A percentile compares a stretch with the other conserved stretches of the same genome.
Evolutionary conservation across 1,140 invertebrate genomes (phyloP).

Genomic region (Neodiprion pinetum): DNA sequence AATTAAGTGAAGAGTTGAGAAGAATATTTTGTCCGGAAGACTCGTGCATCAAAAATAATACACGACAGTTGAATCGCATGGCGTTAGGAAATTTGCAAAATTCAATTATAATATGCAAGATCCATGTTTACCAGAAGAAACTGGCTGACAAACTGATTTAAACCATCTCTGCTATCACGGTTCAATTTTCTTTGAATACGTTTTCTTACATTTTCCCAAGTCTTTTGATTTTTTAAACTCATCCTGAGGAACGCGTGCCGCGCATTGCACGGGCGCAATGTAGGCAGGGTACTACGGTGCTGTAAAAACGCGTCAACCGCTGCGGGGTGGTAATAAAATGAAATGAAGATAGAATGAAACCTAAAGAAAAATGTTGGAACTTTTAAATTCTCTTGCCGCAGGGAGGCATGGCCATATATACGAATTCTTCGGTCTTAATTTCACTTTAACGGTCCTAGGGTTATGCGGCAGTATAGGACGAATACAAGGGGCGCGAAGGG

Average conservation of each 20-base stretch:
- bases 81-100: neutral
- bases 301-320: no score
- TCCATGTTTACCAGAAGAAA: no score
- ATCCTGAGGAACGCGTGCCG: no score
- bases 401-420: neutral
- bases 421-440: neutral
- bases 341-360: conserved; percentile 2
- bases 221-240: no score
- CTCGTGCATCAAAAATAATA: neutral
- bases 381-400: neutral
- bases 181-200: no score
- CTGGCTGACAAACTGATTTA: no score
- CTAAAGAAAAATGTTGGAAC: neutral
- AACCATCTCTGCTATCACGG: no score
- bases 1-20: neutral
- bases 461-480: neutral
- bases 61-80: neutral
- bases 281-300: no score
- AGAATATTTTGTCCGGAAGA: neutral
- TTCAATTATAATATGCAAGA: no score
- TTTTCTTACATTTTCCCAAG: no score
- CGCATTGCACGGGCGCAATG: no score
- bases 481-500: neutral
- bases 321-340: neutral
- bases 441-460: neutral